Evolutionary conservation across 1,140 invertebrate genomes (phyloP), one percentile per base, ranked within the genome.

Genomic region (Ylistrum balloti): DNA sequence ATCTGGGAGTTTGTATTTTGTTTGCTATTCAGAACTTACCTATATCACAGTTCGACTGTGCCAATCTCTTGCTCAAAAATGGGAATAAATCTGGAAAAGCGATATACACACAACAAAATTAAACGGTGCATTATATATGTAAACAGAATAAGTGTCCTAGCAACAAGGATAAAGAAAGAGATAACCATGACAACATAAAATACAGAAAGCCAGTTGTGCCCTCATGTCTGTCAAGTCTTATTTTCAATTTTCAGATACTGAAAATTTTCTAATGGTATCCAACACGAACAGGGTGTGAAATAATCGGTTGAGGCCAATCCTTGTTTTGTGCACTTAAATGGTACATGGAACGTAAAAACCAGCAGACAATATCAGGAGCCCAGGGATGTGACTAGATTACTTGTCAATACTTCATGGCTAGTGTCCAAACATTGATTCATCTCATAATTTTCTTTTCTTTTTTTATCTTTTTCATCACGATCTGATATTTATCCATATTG

Each of bases 11-110:
- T n/a, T n/a, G n/a, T n/a, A n/a, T 56, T 38, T 13, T 38, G 35
- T 38, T 45, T 17, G 41, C 22, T 1, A 7, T 74, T 28, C n/a
- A 33, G 33, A 41, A 93, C 93, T 95, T 93, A 95, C 94, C 94
- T 85, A 94, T 93, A 93, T 93, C 93, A 92, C 86, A 93, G 85
- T 91, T 92, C 17, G 95, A 95, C 91, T 95, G 95, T 87, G 94
- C 95, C 74, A 96, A 93, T 91, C 95, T 92, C 91, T 94, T 94
- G 92, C 95, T 96, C 74, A 98, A 96, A 96, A 97, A 98, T 35
- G 98, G 98, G 95, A 98, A 98, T 90, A 98, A 97, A 95, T 97
- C 97, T 96, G 93, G n/a, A 95, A 95, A 90, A 91, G 89, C 92
- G 88, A n/a, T 91, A 90, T 85, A 90, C 74, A 90, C 35, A 85